Percentiles rank a stretch among this genome's conserved stretches.
Conservation (phyloP, 2,888 invertebrate species). For the Liposcelis brunnea region DNA sequence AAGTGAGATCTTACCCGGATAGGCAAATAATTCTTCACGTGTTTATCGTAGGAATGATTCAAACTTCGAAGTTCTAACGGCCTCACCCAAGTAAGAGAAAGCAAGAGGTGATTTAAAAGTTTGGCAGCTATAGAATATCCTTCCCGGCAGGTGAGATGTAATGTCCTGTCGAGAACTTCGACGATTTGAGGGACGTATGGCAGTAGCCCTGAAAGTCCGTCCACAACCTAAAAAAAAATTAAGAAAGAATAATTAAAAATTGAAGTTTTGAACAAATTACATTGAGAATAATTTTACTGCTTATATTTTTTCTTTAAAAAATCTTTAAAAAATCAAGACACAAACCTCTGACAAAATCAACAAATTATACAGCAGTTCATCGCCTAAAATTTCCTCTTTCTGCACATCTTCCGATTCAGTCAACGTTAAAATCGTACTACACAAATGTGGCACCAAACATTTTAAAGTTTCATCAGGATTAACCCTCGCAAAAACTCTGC, state of each 20-base stretch:
- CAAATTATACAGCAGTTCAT: conserved; percentile 60
- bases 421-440: conserved; percentile 42
- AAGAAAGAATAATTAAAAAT: conserved; percentile 9
- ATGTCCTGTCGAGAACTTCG: conserved; percentile 47
- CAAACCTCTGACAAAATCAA: conserved; percentile 49
- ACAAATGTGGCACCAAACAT: conserved; percentile 53
- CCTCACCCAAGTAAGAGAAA: conserved; percentile 40
- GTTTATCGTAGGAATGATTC: conserved; percentile 38
- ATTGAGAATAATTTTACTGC: conserved; percentile 6
- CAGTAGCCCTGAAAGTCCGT: conserved; percentile 47
- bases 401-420: conserved; percentile 45
- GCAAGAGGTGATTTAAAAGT: conserved; percentile 39
- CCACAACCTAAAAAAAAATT: conserved; percentile 32
- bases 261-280: too few relatives aligned
- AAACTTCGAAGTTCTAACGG: conserved; percentile 45
- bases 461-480: conserved; percentile 53
- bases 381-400: conserved; percentile 59
- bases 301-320: conserved; percentile 7
- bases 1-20: conserved; percentile 31
- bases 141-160: conserved; percentile 49
- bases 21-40: conserved; percentile 50
- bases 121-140: conserved; percentile 44
- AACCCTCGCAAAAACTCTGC: conserved; percentile 44
- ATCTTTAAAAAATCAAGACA: too few relatives aligned
- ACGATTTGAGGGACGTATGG: conserved; percentile 45